phyloP scores from a whole-genome alignment of 2,888 invertebrate genomes.

The Pyrgus malvae region DNA sequence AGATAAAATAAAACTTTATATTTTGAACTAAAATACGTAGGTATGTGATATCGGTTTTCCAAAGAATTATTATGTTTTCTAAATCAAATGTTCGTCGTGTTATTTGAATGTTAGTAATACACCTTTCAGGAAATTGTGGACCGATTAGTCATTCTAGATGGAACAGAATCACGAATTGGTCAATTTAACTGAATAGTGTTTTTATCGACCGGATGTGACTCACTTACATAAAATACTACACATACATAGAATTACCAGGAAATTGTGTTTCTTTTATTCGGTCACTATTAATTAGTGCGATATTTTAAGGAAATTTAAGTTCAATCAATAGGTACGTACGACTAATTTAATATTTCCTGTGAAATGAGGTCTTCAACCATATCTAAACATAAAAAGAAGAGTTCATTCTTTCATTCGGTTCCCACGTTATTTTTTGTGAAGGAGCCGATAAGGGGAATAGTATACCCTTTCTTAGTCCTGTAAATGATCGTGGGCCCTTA shows the following conservation, averaged over 20 bases:
- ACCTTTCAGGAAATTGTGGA: slow-evolving; percentile 1
- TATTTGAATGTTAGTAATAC: neutral
- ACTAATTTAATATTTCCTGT: slow-evolving; percentile 47
- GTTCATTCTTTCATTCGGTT: slow-evolving; percentile 71
- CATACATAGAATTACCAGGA: neutral
- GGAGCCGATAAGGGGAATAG: slow-evolving; percentile 75
- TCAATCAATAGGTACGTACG: neutral
- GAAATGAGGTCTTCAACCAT: slow-evolving; percentile 56
- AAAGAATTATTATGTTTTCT: too few species aligned
- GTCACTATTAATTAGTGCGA: neutral
- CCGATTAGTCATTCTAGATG: slow-evolving; percentile 7
- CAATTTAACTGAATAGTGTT: slow-evolving; percentile 3
- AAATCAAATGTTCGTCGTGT: neutral
- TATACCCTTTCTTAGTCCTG: slow-evolving; percentile 74
- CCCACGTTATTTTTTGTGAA: slow-evolving; percentile 78
- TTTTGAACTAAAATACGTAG: too few species aligned
- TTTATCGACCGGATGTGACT: slow-evolving; percentile 6
- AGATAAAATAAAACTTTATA: too few species aligned
- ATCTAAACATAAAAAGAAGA: slow-evolving; percentile 59
- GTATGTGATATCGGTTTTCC: too few species aligned
- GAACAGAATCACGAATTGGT: neutral
- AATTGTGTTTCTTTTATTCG: neutral
- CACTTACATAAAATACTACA: neutral
- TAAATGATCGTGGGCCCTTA: slow-evolving; percentile 70
- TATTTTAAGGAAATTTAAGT: neutral